A percentile compares a stretch with the other conserved stretches of the same genome.
Evolutionary conservation across 2,797 vertebrate genomes (phyloP).

Genomic region (Gymnothorax reevesii): DNA sequence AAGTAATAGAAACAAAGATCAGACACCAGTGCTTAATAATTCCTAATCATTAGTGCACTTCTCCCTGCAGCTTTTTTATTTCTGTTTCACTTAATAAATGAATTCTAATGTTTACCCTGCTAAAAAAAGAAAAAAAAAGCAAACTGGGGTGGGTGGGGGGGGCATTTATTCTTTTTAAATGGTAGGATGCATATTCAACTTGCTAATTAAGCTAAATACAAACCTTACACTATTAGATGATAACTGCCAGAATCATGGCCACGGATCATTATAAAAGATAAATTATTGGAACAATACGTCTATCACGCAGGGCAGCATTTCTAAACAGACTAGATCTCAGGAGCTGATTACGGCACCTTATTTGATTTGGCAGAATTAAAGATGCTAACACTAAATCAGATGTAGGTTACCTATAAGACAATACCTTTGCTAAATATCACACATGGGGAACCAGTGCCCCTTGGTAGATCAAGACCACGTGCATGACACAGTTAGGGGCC

Average conservation of each 20-base stretch:
- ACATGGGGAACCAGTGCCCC: too few relatives aligned
- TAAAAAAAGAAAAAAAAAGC: too few relatives aligned
- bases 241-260: background rate
- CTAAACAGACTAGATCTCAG: background rate
- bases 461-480: too few relatives aligned
- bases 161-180: background rate
- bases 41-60: background rate
- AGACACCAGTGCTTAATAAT: background rate
- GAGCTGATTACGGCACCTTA: background rate
- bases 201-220: background rate
- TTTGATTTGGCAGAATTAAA: background rate
- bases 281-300: too few relatives aligned
- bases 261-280: too few relatives aligned
- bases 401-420: too few relatives aligned
- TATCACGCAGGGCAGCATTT: too few relatives aligned
- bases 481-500: too few relatives aligned
- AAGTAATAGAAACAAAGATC: background rate
- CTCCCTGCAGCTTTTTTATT: background rate
- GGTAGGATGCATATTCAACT: background rate
- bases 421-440: background rate
- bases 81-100: background rate
- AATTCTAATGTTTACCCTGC: background rate
- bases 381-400: background rate
- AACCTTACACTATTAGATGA: background rate
- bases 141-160: background rate